Conservation (phyloP, 1,140 invertebrate genomes). For the Chymomyza costata region DNA sequence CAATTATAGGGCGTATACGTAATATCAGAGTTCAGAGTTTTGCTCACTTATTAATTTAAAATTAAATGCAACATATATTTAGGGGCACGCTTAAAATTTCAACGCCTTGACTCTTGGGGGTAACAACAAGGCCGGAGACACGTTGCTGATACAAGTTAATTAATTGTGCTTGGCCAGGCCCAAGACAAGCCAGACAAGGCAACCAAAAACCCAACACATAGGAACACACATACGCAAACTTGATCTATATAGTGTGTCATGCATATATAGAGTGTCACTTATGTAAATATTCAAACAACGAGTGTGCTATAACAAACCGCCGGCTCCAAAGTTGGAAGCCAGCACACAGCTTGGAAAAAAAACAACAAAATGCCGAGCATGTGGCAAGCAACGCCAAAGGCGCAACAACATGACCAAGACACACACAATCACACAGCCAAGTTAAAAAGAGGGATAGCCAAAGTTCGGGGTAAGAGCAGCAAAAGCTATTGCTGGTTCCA, state of each 20-base stretch:
- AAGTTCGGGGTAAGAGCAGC: no score
- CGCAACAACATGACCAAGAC: constrained; percentile 58
- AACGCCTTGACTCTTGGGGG: background rate
- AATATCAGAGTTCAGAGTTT: background rate
- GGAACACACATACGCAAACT: background rate
- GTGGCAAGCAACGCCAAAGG: constrained; percentile 47
- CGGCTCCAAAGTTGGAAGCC: constrained; percentile 57
- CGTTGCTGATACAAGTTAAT: constrained; percentile 69
- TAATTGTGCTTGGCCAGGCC: constrained; percentile 58
- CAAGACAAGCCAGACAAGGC: background rate
- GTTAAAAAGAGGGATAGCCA: no score
- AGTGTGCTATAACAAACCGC: constrained; percentile 13
- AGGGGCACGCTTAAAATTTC: constrained; percentile 48
- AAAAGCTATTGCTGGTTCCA: constrained; percentile 25
- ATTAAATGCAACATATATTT: constrained; percentile 59
- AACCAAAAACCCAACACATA: background rate
- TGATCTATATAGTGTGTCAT: background rate
- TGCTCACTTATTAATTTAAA: constrained; percentile 65
- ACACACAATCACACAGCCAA: constrained; percentile 3
- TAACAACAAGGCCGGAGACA: constrained; percentile 29
- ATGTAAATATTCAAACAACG: constrained; percentile 65
- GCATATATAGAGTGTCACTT: constrained; percentile 58
- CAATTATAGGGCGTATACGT: no score
- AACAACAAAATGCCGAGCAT: constrained; percentile 34
- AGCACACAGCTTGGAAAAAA: constrained; percentile 42